These are phyloP conservation scores for Malthinus seriepunctatus DNA, from an alignment of 2,888 invertebrate species.

Conservation along the genomic window DNA sequence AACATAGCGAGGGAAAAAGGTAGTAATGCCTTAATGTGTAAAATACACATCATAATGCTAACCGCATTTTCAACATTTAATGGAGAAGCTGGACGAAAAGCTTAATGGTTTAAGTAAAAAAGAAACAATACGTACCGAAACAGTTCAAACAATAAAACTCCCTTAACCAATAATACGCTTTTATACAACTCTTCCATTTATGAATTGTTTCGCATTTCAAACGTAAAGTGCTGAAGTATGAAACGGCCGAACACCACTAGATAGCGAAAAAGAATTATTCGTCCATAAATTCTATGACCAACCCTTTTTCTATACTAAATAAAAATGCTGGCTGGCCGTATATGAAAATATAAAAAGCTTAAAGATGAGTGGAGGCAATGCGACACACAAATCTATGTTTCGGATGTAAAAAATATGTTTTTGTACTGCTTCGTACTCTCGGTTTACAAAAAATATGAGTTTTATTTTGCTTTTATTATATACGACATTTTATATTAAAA, in stretches of 20 bases:
- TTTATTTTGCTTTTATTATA: neutral
- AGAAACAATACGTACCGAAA: conserved; percentile 18
- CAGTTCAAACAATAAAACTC: conserved; percentile 26
- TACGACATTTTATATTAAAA: conserved; percentile 1
- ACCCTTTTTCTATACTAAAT: conserved; percentile 38
- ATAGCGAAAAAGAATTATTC: conserved; percentile 39
- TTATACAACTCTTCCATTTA: conserved; percentile 33
- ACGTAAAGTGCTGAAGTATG: conserved; percentile 32
- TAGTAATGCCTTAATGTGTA: too few species aligned
- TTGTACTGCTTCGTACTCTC: conserved; percentile 11
- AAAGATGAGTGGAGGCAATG: conserved; percentile 10
- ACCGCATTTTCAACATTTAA: too few species aligned
- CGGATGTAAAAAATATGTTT: conserved; percentile 22
- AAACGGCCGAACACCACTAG: conserved; percentile 32
- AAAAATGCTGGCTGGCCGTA: conserved; percentile 34
- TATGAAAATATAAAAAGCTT: conserved; percentile 24
- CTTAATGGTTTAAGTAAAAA: conserved; percentile 8
- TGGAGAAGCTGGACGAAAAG: neutral
- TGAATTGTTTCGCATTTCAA: conserved; percentile 33
- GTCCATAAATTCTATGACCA: conserved; percentile 38
- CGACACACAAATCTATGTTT: conserved; percentile 18
- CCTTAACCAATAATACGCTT: conserved; percentile 30
- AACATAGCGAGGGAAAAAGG: neutral
- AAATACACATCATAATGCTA: too few species aligned
- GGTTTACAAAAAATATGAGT: conserved; percentile 10